Conservation (phyloP, 2,888 invertebrate species). For the Apoda limacodes region DNA sequence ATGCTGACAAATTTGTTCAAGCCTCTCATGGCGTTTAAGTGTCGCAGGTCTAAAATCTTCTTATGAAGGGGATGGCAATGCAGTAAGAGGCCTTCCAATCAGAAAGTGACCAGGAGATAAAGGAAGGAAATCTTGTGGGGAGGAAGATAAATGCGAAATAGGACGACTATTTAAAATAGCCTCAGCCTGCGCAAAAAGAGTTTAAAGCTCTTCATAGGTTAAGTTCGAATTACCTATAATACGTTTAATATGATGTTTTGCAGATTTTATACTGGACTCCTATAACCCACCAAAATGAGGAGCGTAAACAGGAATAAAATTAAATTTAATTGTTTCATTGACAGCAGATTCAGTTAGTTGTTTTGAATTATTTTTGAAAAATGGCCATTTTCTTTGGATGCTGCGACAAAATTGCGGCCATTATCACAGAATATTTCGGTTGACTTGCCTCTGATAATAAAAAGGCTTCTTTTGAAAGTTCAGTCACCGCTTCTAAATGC, state of each 20-base stretch:
- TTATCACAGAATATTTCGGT: conserved; percentile 8
- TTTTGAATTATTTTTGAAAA: conserved; percentile 3
- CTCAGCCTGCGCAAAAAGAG: conserved; percentile 4
- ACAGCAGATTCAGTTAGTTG: conserved; percentile 1
- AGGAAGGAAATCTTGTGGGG: too few relatives aligned
- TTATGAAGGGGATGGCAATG: too few relatives aligned
- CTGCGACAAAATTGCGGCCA: conserved; percentile 11
- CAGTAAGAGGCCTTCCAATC: too few relatives aligned
- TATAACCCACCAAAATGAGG: too few relatives aligned
- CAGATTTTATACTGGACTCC: conserved; percentile 2
- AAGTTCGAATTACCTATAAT: too few relatives aligned
- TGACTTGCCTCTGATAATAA: conserved; percentile 6
- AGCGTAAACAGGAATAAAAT: conserved; percentile 2
- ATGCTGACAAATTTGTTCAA: too few relatives aligned
- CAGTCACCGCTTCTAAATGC: conserved; percentile 5
- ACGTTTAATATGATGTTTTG: conserved; percentile 1
- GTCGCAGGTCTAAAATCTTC: too few relatives aligned
- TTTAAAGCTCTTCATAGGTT: conserved; percentile 5
- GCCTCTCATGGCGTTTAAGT: too few relatives aligned
- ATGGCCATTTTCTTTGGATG: conserved; percentile 7
- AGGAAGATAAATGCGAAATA: too few relatives aligned
- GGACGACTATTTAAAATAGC: too few relatives aligned
- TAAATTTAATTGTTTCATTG: conserved; percentile 3
- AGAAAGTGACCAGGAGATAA: too few relatives aligned
- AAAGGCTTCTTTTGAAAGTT: conserved; percentile 4